A percentile compares a stretch with the other conserved stretches of the same genome.
These are phyloP conservation scores for Zosterops hypoxanthus DNA, from an alignment of 2,113 vertebrate species.

Conservation along the genomic window DNA sequence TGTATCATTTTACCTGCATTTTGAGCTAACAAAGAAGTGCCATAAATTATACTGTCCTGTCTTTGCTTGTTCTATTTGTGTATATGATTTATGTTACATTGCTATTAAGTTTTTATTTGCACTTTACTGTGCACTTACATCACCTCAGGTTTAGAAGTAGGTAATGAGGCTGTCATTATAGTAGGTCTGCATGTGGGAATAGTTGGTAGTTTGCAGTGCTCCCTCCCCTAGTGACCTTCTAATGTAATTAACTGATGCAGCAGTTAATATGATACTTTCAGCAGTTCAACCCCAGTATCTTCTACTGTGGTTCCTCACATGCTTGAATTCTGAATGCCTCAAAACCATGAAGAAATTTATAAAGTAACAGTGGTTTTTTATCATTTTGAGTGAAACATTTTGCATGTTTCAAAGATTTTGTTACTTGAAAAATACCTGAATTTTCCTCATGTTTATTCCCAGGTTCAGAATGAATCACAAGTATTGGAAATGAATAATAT, in stretches of 20 bases:
- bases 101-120: neutral
- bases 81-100: neutral
- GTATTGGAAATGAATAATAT: neutral
- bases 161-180: neutral
- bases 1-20: neutral
- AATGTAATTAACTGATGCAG: neutral
- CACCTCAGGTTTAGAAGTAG: neutral
- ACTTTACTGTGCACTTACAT: neutral
- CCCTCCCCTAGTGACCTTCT: neutral
- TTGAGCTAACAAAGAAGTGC: neutral
- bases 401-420: neutral
- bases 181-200: neutral
- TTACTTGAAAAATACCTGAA: neutral
- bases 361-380: neutral
- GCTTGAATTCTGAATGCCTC: neutral
- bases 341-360: neutral
- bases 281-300: neutral
- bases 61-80: neutral
- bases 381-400: neutral
- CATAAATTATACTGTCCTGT: neutral
- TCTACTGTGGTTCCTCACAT: neutral
- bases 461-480: neutral
- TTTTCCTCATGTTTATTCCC: neutral
- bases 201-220: neutral
- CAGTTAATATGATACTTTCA: neutral